These are phyloP conservation scores for Picathartes gymnocephalus DNA, from an alignment of 2,113 vertebrate genomes.

Conservation along the genomic window DNA sequence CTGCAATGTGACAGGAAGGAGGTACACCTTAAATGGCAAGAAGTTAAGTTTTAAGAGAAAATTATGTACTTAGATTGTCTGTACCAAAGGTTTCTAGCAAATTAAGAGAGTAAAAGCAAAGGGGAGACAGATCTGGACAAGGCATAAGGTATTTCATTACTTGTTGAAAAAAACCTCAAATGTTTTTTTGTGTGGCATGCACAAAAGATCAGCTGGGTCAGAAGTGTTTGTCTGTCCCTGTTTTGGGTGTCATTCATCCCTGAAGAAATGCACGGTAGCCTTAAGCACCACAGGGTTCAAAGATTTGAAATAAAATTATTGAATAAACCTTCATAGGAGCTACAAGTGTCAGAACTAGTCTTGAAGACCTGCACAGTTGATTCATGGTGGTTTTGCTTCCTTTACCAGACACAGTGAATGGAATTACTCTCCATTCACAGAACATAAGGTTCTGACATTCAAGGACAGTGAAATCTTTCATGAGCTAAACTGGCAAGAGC, in stretches of 20 bases:
- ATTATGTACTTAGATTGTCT: neutral
- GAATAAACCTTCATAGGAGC: neutral
- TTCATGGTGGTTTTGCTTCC: neutral
- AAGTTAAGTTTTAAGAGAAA: neutral
- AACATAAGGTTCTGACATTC: neutral
- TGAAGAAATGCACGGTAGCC: neutral
- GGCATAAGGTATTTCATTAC: neutral
- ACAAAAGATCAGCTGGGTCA: neutral
- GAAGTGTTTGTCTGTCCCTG: neutral
- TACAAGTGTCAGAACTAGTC: neutral
- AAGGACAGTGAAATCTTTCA: neutral
- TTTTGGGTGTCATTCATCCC: neutral
- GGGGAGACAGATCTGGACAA: neutral
- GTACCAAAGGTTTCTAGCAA: neutral
- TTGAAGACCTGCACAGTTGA: neutral
- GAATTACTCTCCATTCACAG: neutral
- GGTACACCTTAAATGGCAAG: neutral
- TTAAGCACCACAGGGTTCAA: neutral
- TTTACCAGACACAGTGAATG: neutral
- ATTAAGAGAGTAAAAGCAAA: neutral
- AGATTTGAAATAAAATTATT: neutral
- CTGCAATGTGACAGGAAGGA: neutral
- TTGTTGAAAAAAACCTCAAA: neutral
- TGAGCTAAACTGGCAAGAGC: neutral
- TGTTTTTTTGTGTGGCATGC: neutral